These are phyloP conservation scores for Smutsia gigantea DNA, from an alignment of 2,797 vertebrate species.

Conservation along the genomic window DNA sequence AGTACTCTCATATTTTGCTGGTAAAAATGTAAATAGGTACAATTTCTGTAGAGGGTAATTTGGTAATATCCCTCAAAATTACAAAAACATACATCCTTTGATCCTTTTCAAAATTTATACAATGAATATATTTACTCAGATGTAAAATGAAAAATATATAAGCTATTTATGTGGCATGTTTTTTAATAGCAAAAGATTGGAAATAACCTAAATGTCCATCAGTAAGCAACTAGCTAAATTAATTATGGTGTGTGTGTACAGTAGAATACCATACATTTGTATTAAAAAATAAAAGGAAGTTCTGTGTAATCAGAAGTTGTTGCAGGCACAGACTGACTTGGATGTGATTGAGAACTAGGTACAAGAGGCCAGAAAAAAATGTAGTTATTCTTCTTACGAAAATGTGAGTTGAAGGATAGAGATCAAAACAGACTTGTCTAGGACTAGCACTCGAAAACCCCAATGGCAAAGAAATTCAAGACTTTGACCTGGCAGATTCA, in stretches of 20 bases:
- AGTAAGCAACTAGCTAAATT: neutral
- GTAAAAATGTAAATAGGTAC: neutral
- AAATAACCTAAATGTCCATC: neutral
- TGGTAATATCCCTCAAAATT: neutral
- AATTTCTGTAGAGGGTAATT: neutral
- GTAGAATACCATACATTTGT: neutral
- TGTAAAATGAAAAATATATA: neutral
- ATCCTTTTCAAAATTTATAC: neutral
- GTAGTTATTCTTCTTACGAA: neutral
- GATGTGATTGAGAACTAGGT: neutral
- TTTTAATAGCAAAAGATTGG: neutral
- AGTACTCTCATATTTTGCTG: neutral
- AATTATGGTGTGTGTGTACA: neutral
- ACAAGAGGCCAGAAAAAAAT: neutral
- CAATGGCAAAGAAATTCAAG: neutral
- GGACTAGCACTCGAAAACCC: neutral
- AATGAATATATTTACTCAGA: constrained; percentile 25
- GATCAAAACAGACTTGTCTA: neutral
- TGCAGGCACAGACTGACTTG: neutral
- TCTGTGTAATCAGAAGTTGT: neutral
- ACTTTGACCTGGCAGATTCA: neutral
- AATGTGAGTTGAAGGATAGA: neutral
- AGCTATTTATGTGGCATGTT: neutral
- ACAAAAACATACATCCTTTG: neutral
- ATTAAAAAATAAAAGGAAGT: neutral